These are phyloP conservation scores for Hartigia nigra DNA, from an alignment of 2,888 invertebrate genomes.

Conservation along the genomic window DNA sequence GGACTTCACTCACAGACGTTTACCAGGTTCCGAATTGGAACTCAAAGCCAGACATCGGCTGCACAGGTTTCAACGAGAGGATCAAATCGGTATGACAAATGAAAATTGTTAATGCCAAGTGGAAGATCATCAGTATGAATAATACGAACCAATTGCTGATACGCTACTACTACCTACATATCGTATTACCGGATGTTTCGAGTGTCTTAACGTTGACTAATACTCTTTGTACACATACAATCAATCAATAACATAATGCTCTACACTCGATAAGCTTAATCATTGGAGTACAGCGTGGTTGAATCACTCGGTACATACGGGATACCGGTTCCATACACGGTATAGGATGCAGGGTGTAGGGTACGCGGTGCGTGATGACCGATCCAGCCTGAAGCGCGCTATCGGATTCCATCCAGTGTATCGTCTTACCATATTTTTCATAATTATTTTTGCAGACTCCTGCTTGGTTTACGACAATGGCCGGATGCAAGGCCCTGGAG, in stretches of 20 bases:
- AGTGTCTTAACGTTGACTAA: constrained; percentile 29
- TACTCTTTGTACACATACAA: constrained; percentile 12
- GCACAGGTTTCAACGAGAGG: constrained; percentile 77
- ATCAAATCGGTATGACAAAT: constrained; percentile 54
- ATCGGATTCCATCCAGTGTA: not conserved
- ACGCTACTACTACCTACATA: not conserved
- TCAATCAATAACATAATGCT: constrained; percentile 10
- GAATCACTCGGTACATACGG: not conserved
- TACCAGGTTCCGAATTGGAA: constrained; percentile 88
- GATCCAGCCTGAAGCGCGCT: not conserved
- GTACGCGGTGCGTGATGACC: not conserved
- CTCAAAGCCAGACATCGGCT: constrained; percentile 79
- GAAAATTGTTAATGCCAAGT: not conserved
- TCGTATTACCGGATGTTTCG: constrained; percentile 25
- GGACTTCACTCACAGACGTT: constrained; percentile 84
- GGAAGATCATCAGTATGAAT: not conserved
- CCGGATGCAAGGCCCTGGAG: constrained; percentile 56
- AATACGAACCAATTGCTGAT: not conserved
- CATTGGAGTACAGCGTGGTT: not conserved
- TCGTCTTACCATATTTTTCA: not conserved
- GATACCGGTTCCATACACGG: not conserved
- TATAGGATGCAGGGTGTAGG: not conserved
- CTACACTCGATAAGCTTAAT: not conserved
- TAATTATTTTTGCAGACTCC: constrained; percentile 52
- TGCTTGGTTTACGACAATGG: constrained; percentile 70